Evolutionary conservation across 2,888 invertebrate species (phyloP).

Genomic region (Drosophila tripunctata): DNA sequence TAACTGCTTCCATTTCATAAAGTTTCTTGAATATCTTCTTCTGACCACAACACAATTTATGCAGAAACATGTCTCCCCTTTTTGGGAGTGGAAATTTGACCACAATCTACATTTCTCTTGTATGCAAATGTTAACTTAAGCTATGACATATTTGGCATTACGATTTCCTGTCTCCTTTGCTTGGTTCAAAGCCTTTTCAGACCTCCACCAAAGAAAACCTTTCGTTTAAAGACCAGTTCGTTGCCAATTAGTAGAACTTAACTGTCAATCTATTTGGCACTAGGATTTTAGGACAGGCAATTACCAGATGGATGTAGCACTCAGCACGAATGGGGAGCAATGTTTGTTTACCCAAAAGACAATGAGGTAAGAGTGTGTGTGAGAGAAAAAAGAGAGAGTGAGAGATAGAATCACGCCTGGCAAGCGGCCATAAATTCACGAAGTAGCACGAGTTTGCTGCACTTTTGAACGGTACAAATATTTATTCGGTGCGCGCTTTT

Average conservation of each 20-base stretch:
- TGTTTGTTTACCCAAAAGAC: constrained; percentile 57
- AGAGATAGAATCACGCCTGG: constrained; percentile 1
- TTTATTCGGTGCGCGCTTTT: constrained; percentile 27
- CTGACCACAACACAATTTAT: constrained; percentile 3
- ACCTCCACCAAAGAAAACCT: no score
- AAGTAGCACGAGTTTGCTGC: constrained; percentile 7
- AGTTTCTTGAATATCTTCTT: background rate
- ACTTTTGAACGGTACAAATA: constrained; percentile 1
- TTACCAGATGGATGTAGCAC: background rate
- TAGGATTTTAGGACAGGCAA: background rate
- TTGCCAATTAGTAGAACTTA: constrained; percentile 28
- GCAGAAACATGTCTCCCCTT: background rate
- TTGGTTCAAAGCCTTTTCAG: background rate
- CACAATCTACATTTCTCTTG: background rate
- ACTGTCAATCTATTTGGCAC: background rate
- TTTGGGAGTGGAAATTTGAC: constrained; percentile 3
- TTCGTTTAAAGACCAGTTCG: no score
- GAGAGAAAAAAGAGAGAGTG: background rate
- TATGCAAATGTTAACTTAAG: constrained; percentile 24
- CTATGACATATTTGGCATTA: background rate
- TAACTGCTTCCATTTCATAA: background rate
- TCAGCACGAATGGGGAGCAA: constrained; percentile 18
- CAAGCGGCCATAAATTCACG: constrained; percentile 18
- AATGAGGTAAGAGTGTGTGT: background rate
- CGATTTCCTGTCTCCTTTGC: background rate